Conservation (phyloP, 2,888 invertebrate genomes). For the Icerya purchasi region DNA sequence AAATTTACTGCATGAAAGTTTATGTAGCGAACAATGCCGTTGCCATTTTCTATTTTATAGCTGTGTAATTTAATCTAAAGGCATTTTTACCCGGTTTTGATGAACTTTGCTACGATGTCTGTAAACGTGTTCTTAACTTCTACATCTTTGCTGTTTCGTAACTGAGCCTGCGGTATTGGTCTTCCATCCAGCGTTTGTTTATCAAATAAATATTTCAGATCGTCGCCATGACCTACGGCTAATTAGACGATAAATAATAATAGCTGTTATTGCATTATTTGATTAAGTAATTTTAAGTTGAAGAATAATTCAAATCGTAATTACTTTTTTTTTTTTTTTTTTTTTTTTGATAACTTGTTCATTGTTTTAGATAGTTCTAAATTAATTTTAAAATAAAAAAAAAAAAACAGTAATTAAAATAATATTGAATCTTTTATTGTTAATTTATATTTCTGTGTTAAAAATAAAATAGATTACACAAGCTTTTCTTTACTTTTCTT, state of each 20-base stretch:
- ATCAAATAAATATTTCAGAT: conserved; percentile 48
- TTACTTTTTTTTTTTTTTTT: conserved; percentile 1
- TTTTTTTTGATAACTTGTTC: no score
- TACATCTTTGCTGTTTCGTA: conserved; percentile 32
- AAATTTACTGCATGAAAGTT: no score
- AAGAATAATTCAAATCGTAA: not conserved
- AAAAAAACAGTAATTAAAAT: no score
- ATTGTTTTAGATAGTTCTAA: no score
- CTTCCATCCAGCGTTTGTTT: conserved; percentile 27
- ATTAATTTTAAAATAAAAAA: no score
- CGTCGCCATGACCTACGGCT: conserved; percentile 38
- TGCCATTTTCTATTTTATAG: no score
- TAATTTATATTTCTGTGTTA: no score
- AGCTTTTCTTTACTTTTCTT: no score
- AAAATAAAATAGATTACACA: no score
- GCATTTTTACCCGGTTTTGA: conserved; percentile 31
- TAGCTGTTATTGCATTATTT: not conserved
- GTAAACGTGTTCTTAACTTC: conserved; percentile 43
- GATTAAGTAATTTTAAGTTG: not conserved
- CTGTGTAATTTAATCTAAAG: no score
- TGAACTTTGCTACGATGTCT: conserved; percentile 43
- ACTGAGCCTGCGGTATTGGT: conserved; percentile 19
- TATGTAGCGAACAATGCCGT: no score
- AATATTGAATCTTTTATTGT: no score
- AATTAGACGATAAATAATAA: not conserved